Percentiles rank a stretch among this genome's conserved stretches.
phyloP scores from a whole-genome alignment of 1,140 invertebrate species.

The Portunus trituberculatus region DNA sequence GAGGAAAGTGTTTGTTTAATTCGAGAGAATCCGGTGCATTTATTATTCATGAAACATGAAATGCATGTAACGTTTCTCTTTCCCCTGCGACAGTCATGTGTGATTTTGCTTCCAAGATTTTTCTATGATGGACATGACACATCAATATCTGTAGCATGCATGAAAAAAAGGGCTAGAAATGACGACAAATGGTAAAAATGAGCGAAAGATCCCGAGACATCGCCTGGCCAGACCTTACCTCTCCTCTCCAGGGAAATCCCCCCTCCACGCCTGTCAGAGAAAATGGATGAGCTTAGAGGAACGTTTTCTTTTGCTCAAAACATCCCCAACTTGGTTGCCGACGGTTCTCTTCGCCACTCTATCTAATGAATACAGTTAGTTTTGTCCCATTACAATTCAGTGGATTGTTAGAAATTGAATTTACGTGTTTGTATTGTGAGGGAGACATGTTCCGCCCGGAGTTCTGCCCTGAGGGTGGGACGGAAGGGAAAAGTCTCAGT shows the following conservation, averaged over 20 bases:
- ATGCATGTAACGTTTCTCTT: neutral
- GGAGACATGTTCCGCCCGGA: neutral
- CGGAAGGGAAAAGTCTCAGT: slow-evolving; percentile 27
- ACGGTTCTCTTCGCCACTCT: slow-evolving; percentile 56
- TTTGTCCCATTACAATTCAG: slow-evolving; percentile 54
- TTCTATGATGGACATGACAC: neutral
- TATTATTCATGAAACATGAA: slow-evolving; percentile 24
- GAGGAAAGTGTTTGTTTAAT: slow-evolving; percentile 1
- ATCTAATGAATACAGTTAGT: slow-evolving; percentile 66
- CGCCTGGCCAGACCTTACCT: neutral
- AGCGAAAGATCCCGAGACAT: neutral
- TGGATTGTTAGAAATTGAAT: slow-evolving; percentile 56
- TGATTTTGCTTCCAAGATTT: neutral
- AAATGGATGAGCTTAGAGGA: slow-evolving; percentile 52
- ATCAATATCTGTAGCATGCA: neutral
- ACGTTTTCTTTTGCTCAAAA: slow-evolving; percentile 53
- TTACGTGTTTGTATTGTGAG: slow-evolving; percentile 41
- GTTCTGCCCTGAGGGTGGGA: neutral
- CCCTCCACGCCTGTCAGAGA: slow-evolving; percentile 58
- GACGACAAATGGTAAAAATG: slow-evolving; percentile 15
- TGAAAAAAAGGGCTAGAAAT: neutral
- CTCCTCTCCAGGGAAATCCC: slow-evolving; percentile 67
- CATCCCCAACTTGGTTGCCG: slow-evolving; percentile 59
- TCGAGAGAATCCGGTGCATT: slow-evolving; percentile 7
- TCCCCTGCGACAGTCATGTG: neutral